phyloP scores from a whole-genome alignment of 2,113 vertebrate genomes.

The Ardeotis arabs region DNA sequence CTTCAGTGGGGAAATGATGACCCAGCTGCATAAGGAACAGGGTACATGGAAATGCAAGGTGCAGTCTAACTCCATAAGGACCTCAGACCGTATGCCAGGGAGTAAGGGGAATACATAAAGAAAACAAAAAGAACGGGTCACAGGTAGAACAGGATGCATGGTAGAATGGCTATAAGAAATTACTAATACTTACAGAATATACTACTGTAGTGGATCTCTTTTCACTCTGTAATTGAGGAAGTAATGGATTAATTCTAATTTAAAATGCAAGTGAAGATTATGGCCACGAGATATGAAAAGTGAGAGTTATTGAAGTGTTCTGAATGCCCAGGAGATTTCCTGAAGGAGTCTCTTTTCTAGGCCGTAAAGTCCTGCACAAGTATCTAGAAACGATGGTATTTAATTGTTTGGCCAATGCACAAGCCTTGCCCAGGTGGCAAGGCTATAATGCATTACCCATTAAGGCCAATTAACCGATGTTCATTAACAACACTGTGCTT shows the following conservation, averaged over 20 bases:
- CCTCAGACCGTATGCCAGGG: fast-evolving
- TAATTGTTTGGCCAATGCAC: not conserved
- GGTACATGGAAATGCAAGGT: not conserved
- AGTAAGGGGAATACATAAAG: not conserved
- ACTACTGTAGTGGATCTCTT: not conserved
- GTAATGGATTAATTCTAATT: not conserved
- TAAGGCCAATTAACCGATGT: not conserved
- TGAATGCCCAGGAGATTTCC: not conserved
- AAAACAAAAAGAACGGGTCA: not conserved
- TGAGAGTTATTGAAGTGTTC: not conserved
- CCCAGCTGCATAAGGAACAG: not conserved
- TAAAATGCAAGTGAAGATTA: not conserved
- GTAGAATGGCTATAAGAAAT: not conserved
- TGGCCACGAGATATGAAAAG: not conserved
- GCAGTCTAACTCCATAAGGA: not conserved
- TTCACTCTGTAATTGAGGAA: not conserved
- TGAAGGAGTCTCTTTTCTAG: not conserved
- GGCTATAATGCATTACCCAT: not conserved
- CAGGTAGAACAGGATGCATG: not conserved
- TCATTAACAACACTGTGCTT: not conserved
- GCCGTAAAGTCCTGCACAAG: not conserved
- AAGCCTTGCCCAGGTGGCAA: not conserved
- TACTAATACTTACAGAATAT: not conserved
- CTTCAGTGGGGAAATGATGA: not conserved
- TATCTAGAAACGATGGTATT: not conserved